These are phyloP conservation scores for Rapana venosa DNA, from an alignment of 2,888 invertebrate species.

Conservation along the genomic window DNA sequence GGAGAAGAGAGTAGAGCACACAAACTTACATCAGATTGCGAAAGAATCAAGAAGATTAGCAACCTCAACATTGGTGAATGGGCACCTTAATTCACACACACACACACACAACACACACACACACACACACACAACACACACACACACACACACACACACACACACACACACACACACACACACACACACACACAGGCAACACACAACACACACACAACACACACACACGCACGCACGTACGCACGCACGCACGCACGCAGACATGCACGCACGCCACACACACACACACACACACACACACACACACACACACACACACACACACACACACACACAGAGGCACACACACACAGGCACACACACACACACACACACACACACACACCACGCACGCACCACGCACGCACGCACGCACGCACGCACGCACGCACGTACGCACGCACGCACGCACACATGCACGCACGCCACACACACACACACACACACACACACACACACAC, in stretches of 20 bases:
- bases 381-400: background rate
- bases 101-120: background rate
- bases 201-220: slow-evolving; percentile 2
- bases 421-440: slow-evolving; percentile 18
- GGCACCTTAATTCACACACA: background rate
- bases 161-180: background rate
- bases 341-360: background rate
- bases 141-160: slow-evolving; percentile 11
- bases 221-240: slow-evolving; percentile 9
- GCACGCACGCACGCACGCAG: slow-evolving; percentile 4
- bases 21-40: too few species aligned
- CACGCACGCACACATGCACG: background rate
- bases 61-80: too few species aligned
- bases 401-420: background rate
- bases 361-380: background rate
- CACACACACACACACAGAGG: background rate
- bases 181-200: background rate
- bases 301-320: slow-evolving; percentile 17
- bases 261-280: background rate
- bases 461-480: background rate
- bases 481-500: background rate
- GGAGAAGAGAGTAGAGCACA: too few species aligned
- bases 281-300: slow-evolving; percentile 20
- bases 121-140: slow-evolving; percentile 3
- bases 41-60: too few species aligned